phyloP scores from a whole-genome alignment of 2,888 invertebrate genomes.

The Ochropleura leucogaster region DNA sequence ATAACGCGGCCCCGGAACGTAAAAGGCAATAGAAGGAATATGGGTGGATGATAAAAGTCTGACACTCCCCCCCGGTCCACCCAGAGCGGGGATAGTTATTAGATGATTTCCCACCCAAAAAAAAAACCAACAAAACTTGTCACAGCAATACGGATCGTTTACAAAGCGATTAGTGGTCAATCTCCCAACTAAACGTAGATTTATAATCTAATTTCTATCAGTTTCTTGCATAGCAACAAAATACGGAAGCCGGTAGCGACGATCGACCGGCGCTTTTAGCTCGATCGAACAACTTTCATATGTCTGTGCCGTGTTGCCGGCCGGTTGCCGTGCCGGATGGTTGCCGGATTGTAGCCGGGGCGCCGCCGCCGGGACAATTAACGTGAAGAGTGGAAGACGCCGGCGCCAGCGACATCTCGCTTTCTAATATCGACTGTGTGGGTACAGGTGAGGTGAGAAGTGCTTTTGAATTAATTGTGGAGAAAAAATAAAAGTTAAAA shows the following conservation, averaged over 20 bases:
- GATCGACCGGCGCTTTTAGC: constrained; percentile 46
- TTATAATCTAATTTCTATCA: constrained; percentile 29
- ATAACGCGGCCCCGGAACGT: too few relatives aligned
- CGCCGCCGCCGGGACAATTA: constrained; percentile 72
- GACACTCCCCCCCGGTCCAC: too few relatives aligned
- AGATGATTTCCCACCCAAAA: too few relatives aligned
- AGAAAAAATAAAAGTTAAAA: not conserved
- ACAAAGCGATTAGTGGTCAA: too few relatives aligned
- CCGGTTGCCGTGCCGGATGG: constrained; percentile 7
- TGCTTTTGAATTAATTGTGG: constrained; percentile 5
- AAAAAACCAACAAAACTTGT: too few relatives aligned
- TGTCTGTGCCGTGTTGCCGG: constrained; percentile 63
- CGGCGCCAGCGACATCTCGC: constrained; percentile 77
- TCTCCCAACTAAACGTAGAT: not conserved
- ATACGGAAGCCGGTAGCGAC: constrained; percentile 28
- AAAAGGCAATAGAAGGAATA: too few relatives aligned
- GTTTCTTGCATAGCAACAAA: constrained; percentile 33
- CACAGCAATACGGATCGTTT: too few relatives aligned
- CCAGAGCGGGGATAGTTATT: too few relatives aligned
- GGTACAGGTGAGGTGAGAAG: constrained; percentile 66
- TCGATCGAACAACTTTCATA: constrained; percentile 72
- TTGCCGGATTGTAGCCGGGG: constrained; percentile 11
- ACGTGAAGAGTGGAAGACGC: constrained; percentile 75
- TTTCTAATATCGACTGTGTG: constrained; percentile 82
- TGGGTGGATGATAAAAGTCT: too few relatives aligned